phyloP scores from a whole-genome alignment of 2,113 vertebrate species.

The Vulpes vulpes region DNA sequence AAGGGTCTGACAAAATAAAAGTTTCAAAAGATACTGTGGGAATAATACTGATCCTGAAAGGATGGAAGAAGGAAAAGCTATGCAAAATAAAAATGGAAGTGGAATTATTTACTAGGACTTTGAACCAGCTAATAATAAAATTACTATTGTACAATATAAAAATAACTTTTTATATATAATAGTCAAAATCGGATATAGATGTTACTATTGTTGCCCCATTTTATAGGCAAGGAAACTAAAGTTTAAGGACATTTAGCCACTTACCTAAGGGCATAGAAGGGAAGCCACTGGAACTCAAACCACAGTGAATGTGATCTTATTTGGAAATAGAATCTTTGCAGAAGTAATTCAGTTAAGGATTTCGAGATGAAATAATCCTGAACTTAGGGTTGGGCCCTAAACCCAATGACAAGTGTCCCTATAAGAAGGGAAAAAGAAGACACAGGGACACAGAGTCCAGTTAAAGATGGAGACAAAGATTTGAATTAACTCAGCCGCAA shows the following conservation, averaged over 20 bases:
- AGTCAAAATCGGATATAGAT: not conserved
- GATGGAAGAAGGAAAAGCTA: not conserved
- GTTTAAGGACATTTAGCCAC: not conserved
- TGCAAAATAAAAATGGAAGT: not conserved
- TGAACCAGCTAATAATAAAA: not conserved
- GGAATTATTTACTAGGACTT: not conserved
- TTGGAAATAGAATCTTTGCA: not conserved
- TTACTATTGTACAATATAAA: not conserved
- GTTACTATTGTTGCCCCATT: not conserved
- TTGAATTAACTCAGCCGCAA: not conserved
- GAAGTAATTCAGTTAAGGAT: not conserved
- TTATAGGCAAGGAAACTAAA: constrained; percentile 3
- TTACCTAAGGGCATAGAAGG: not conserved
- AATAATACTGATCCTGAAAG: not conserved
- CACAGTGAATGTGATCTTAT: not conserved
- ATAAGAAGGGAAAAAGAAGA: not conserved
- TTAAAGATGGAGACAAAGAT: not conserved
- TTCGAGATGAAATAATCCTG: not conserved
- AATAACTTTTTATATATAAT: not conserved
- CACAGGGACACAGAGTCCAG: not conserved
- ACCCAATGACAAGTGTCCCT: not conserved
- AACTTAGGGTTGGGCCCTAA: not conserved
- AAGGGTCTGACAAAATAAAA: not conserved
- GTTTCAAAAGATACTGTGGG: not conserved
- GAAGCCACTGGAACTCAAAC: not conserved